Percentiles rank a stretch among this genome's conserved stretches.
Evolutionary conservation across 2,888 invertebrate genomes (phyloP).

Genomic region (Acronicta alni): DNA sequence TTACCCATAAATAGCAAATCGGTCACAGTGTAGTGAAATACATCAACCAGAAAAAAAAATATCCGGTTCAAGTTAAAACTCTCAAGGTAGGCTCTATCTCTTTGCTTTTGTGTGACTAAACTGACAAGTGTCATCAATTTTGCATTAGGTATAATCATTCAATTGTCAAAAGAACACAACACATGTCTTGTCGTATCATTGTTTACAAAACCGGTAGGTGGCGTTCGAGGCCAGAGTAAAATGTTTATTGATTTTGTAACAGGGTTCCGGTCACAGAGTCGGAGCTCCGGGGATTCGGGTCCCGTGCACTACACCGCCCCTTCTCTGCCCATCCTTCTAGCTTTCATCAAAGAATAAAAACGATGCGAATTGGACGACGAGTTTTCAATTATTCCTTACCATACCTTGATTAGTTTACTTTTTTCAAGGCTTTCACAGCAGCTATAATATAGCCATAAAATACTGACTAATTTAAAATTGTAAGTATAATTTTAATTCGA

Average conservation of each 20-base stretch:
- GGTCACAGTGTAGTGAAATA: too few relatives aligned
- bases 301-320: conserved; percentile 24
- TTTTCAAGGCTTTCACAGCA: not conserved
- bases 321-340: conserved; percentile 3
- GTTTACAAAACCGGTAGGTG: conserved; percentile 14
- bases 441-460: too few relatives aligned
- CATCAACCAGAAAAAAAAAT: too few relatives aligned
- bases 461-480: too few relatives aligned
- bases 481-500: too few relatives aligned
- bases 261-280: conserved; percentile 28
- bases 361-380: conserved; percentile 7
- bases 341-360: conserved; percentile 27
- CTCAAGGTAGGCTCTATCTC: too few relatives aligned
- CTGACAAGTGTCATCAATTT: too few relatives aligned
- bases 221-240: conserved; percentile 36
- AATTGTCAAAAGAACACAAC: not conserved
- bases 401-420: not conserved
- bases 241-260: conserved; percentile 64
- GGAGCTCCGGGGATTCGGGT: conserved; percentile 22
- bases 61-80: too few relatives aligned
- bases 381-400: not conserved
- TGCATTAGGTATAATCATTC: too few relatives aligned
- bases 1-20: too few relatives aligned
- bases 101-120: too few relatives aligned
- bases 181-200: not conserved